Evolutionary conservation across 2,797 vertebrate species (phyloP), one percentile per base, ranked within the genome.

Genomic region (Pachyuromys duprasi): DNA sequence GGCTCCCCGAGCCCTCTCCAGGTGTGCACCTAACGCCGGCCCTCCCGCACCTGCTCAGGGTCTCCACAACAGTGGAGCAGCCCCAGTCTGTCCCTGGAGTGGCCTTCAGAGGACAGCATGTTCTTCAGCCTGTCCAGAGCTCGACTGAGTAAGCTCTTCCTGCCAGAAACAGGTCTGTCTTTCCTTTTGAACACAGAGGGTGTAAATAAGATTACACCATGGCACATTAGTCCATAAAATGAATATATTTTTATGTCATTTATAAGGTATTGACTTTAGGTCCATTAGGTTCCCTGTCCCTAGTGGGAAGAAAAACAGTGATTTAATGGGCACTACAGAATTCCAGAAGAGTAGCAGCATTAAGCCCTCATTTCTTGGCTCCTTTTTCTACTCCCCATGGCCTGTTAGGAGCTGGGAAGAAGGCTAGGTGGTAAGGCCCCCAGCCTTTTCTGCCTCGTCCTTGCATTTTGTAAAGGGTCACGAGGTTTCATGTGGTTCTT

Each of bases 241-340:
- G 91, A 94, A 95, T 95, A 95, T 97, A 91, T 97, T 96, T 95
- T 94, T 94, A 89, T 97, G 82, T 97, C 91, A 82, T 93, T 75
- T 89, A 72, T 91, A 94, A 87, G 55, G 88, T 97, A 95, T 69
- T 69, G 90, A 96, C 96, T 97, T 97, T 91, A 93, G 75, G 88
- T 69, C 95, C 92, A 96, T 94, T 98, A 97, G 95, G 94, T 95
- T 89, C 95, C 92, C 69, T 75, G 36, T 87, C 92, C 83, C 90
- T 93, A 75, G 90, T 82, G 83, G 45, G 65, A 89, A 67, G 49
- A 90, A 86, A 91, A 96, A 89, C 69, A 96, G 55, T 89, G 94
- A 95, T 96, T 96, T 96, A 89, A 96, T 95, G 92, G 88, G 14
- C 80, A 89, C 39, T 60, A 75, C 96, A 90, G 69, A 89, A 94